Evolutionary conservation across 2,888 invertebrate genomes (phyloP), one percentile per base, ranked within the genome.

Genomic region (Ormyrus pomaceus): DNA sequence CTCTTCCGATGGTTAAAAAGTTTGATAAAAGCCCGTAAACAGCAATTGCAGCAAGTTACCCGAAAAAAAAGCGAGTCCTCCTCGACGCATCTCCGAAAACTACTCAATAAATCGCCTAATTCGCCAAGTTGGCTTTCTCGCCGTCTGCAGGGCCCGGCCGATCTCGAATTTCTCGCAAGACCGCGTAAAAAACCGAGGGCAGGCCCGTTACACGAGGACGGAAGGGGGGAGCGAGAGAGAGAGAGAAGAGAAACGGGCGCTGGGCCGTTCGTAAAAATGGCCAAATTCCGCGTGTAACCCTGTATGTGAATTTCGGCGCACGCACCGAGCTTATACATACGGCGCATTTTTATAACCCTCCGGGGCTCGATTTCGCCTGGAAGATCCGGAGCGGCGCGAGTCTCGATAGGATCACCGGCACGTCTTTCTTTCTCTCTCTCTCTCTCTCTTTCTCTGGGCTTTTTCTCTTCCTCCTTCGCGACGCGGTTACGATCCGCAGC

Each of bases 281-380:
- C 11, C 62, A 76, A 76, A 76, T 69, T 69, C 62, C 53, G n/a
- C 45, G 68, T 19, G 19, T 76, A 65, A 68, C 75, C 75, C 53
- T 56, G 50, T 51, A 62, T 13, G 51, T 45, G 19, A 19, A 58
- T 5, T 19, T 56, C 69, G 7, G 19, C 51, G 68, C 59, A n/a
- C 50, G 71, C 61, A 10, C 53, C n/a, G 7, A 68, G 19, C 55
- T 55, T 8, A 10, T 45, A 66, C 11, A n/a, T 50, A 45, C 73
- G 73, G n/a, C 81, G 82, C 83, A 85, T 82, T 84, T 86, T 87
- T 86, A 87, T 86, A 86, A 86, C 83, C 81, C 84, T 80, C 55
- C 71, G 82, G 84, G 80, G 77, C 82, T 79, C 83, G 77, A 84
- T 84, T 83, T 83, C 83, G 79, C 82, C 70, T 45, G 50, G 71